phyloP scores from a whole-genome alignment of 2,888 invertebrate species.

The Cheilosia pagana region DNA sequence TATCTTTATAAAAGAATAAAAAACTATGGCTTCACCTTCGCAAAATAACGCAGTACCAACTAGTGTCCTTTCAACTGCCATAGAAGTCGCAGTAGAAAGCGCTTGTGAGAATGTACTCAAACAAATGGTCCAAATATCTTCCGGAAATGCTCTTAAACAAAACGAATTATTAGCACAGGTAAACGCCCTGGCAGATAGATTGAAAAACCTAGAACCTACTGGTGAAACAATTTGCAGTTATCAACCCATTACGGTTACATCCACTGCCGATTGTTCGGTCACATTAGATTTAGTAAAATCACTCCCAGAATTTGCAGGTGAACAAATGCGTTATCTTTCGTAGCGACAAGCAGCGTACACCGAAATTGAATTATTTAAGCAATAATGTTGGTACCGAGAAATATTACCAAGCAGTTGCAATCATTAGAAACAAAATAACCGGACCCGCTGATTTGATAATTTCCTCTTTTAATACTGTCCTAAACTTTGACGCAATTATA shows the following conservation, averaged over 20 bases:
- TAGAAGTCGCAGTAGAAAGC: constrained; percentile 25
- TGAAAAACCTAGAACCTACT: background rate
- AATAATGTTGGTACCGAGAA: constrained; percentile 5
- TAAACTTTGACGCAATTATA: background rate
- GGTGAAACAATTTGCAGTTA: background rate
- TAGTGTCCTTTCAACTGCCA: constrained; percentile 13
- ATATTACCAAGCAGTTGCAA: constrained; percentile 7
- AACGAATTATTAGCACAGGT: background rate
- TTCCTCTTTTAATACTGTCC: constrained; percentile 1
- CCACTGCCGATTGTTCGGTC: background rate
- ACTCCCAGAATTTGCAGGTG: constrained; percentile 14
- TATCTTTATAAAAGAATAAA: too few relatives aligned
- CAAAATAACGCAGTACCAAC: too few relatives aligned
- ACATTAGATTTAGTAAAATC: constrained; percentile 20
- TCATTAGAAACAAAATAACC: constrained; percentile 14
- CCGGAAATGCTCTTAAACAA: background rate
- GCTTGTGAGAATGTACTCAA: constrained; percentile 13
- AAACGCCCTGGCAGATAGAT: background rate
- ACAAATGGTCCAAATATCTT: background rate
- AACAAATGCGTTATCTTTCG: constrained; percentile 10
- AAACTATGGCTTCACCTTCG: too few relatives aligned
- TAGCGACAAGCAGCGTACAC: constrained; percentile 35
- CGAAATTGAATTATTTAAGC: constrained; percentile 1
- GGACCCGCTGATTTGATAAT: constrained; percentile 1
- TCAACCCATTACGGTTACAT: background rate